A percentile compares a stretch with the other conserved stretches of the same genome.
These are phyloP conservation scores for Sigmodon hispidus DNA, from an alignment of 2,113 vertebrate genomes.

Conservation along the genomic window DNA sequence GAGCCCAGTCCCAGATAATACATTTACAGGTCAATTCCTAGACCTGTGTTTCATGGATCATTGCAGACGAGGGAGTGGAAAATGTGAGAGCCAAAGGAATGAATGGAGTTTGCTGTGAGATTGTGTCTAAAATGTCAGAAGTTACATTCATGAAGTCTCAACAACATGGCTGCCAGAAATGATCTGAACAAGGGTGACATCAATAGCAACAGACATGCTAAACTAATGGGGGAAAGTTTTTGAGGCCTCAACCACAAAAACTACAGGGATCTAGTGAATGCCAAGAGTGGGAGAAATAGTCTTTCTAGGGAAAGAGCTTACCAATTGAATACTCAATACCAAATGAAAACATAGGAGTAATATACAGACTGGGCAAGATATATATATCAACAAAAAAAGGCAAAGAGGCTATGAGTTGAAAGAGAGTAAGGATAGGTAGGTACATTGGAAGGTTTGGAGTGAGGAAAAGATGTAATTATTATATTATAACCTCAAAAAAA, in stretches of 20 bases:
- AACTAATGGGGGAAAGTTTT: neutral
- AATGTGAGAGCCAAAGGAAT: neutral
- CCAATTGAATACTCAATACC: neutral
- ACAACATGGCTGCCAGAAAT: neutral
- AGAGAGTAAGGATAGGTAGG: neutral
- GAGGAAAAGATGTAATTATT: neutral
- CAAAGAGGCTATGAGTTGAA: neutral
- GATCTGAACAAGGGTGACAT: neutral
- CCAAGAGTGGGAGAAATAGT: neutral
- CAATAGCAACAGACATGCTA: neutral
- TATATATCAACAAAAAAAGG: neutral
- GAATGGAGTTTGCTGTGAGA: neutral
- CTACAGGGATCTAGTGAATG: neutral
- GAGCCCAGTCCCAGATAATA: neutral
- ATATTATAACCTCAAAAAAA: neutral
- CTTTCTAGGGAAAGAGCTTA: neutral
- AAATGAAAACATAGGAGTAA: neutral
- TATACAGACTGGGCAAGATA: neutral
- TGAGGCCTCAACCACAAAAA: neutral
- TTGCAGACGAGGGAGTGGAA: too few relatives aligned
- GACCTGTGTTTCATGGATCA: neutral
- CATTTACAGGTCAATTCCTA: neutral
- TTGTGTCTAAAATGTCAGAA: neutral
- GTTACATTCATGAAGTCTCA: neutral
- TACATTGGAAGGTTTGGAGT: neutral